Evolutionary conservation across 2,797 vertebrate species (phyloP), one percentile per base, ranked within the genome.

Genomic region (Vireo griseus): DNA sequence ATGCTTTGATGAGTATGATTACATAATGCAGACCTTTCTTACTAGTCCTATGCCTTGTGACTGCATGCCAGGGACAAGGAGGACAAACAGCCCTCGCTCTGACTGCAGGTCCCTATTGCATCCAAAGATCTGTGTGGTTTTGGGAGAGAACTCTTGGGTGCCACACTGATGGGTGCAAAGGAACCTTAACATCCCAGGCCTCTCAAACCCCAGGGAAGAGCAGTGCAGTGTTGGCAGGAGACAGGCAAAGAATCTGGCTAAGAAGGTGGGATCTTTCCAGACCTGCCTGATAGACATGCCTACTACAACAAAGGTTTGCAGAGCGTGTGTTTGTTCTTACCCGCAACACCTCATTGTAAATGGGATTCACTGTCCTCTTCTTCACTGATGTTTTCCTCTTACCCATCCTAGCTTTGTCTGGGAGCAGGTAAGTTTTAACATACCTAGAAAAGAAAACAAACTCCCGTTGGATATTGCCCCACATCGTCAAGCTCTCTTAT

Each of bases 381-480:
- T 97, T 98, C 85, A 97, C 97, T 7, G 97, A 97, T 0, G 97
- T 98, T 72, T 98, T 98, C 80, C 97, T 97, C 84, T 98, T 98
- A 31, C 97, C 97, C 97, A 98, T 98, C 80, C 97, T 96, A 39
- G 97, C 97, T 93, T 98, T 98, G 90, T 98, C 97, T 29, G 97
- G 97, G 37, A 98, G 97, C 67, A 98, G 76, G 18, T 98, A 98
- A 44, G 97, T 98, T 88, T 98, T 98, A 68, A 98, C 97, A 39
- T 98, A 98, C 52, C 97, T 98, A 78, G 25, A 87, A 93, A 95
- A 88, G 33, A 59, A 94, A 81, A 58, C 22, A 66, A 93, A 59
- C 7, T 58, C 14, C 33, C 82, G 10, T 10, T 66, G 61, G 65
- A 37, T 52, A 48, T 28, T 45, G 29, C 20, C 54, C 10, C 26